These are phyloP conservation scores for Papilio polyxenes DNA, from an alignment of 1,140 invertebrate species.

Conservation along the genomic window DNA sequence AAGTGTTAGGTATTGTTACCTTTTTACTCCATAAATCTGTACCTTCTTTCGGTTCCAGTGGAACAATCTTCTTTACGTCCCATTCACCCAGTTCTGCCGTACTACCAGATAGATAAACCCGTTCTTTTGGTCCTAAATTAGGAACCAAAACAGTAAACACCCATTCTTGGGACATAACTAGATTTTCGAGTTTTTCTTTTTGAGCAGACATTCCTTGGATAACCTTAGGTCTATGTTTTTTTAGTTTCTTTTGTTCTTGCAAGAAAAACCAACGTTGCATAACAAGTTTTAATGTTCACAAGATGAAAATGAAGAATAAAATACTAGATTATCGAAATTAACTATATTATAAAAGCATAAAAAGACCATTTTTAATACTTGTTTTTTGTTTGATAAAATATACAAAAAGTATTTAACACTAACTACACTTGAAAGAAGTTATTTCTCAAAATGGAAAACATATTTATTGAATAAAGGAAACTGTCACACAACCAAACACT, in stretches of 20 bases:
- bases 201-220: constrained; percentile 62
- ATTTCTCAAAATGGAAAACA: constrained; percentile 30
- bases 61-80: constrained; percentile 77
- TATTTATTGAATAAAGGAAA: constrained; percentile 19
- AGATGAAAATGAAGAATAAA: not conserved
- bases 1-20: constrained; percentile 83
- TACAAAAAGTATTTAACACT: not conserved
- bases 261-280: constrained; percentile 83
- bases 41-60: constrained; percentile 68
- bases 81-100: constrained; percentile 71
- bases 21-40: constrained; percentile 80
- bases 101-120: constrained; percentile 66
- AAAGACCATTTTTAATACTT: not conserved
- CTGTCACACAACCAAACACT: constrained; percentile 12
- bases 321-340: not conserved
- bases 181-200: constrained; percentile 46
- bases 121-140: constrained; percentile 62
- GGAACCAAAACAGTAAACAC: constrained; percentile 72
- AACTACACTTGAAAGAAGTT: not conserved
- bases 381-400: not conserved
- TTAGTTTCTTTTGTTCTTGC: constrained; percentile 74
- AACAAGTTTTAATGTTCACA: constrained; percentile 39
- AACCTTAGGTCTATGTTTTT: constrained; percentile 59
- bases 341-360: not conserved
- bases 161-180: constrained; percentile 72